Evolutionary conservation across 2,113 vertebrate genomes (phyloP), one percentile per base, ranked within the genome.

Genomic region (Leiothrix lutea): DNA sequence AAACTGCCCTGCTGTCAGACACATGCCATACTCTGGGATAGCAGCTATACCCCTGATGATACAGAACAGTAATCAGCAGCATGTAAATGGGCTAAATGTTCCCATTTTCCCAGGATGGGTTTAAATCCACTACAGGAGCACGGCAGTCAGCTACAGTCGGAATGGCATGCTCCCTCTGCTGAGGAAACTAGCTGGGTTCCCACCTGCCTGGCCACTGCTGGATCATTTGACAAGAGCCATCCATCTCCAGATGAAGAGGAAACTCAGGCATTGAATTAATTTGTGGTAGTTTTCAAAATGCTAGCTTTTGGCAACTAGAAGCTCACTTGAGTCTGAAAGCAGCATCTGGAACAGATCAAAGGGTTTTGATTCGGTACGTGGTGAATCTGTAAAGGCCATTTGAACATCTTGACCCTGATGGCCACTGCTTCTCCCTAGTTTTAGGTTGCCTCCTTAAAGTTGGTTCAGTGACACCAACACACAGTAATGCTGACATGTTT

Each of bases 1-100:
- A 61, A 90, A 40, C 38, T 86, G 79, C 64, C 91, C 84, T 86
- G 87, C 89, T 92, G 84, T 87, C 82, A 95, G 85, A 91, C 85
- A 88, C 87, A 85, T 88, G 74, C 78, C n/a, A 82, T 80, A 74
- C 74, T 88, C 60, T 83, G 87, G 71, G 78, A 58, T 58, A 91
- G 50, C 79, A 77, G 71, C 54, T 92, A 75, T 56, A 84, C 83
- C 0, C 3, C 87, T 95, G 86, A 64, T 91, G 91, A 70, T 58
- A 80, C 85, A 95, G 45, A 92, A 62, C 51, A 51, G 54, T 80
- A 91, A 86, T 70, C 90, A 93, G 85, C 92, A 86, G 92, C 75
- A 83, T 66, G 77, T 78, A 82, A 94, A 91, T 88, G 82, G 85
- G 48, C 54, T 92, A 88, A 95, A 83, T 70, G 74, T 86, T 90